These are phyloP conservation scores for Allygus modestus DNA, from an alignment of 2,888 invertebrate species.

Conservation along the genomic window DNA sequence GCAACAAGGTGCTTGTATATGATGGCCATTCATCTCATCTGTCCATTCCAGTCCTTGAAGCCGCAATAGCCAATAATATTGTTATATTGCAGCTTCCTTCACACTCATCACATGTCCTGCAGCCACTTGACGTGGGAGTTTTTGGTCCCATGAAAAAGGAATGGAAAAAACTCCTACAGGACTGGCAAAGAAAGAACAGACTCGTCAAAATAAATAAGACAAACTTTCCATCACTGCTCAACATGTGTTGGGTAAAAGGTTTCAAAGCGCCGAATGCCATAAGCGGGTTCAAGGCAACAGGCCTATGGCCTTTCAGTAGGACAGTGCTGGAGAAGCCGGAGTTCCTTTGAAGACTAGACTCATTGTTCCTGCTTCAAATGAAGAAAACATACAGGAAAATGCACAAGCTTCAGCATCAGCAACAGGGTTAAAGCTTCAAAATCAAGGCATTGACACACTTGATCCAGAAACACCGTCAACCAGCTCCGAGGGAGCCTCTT, in stretches of 20 bases:
- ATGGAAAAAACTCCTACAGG: conserved; percentile 35
- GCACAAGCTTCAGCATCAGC: background rate
- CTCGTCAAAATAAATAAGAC: conserved; percentile 9
- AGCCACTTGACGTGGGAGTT: conserved; percentile 24
- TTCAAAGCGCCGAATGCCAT: conserved; percentile 37
- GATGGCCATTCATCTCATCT: conserved; percentile 6
- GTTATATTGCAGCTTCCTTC: conserved; percentile 11
- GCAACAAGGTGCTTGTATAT: conserved; percentile 21
- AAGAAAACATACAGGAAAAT: no score
- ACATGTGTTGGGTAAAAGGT: conserved; percentile 21
- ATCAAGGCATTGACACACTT: background rate
- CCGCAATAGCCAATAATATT: conserved; percentile 18
- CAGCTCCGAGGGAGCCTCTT: background rate
- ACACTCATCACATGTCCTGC: conserved; percentile 33
- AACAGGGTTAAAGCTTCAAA: no score
- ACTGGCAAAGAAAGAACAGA: conserved; percentile 13
- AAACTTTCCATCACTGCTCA: conserved; percentile 13
- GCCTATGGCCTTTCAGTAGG: conserved; percentile 4
- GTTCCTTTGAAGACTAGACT: background rate
- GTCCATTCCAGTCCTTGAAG: background rate
- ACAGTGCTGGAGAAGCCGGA: conserved; percentile 13
- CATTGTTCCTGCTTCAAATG: no score
- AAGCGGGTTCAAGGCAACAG: conserved; percentile 38
- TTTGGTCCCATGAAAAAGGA: conserved; percentile 27
- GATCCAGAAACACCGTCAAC: background rate